Evolutionary conservation across 2,888 invertebrate genomes (phyloP).

Genomic region (Leptopilina drosophilae): DNA sequence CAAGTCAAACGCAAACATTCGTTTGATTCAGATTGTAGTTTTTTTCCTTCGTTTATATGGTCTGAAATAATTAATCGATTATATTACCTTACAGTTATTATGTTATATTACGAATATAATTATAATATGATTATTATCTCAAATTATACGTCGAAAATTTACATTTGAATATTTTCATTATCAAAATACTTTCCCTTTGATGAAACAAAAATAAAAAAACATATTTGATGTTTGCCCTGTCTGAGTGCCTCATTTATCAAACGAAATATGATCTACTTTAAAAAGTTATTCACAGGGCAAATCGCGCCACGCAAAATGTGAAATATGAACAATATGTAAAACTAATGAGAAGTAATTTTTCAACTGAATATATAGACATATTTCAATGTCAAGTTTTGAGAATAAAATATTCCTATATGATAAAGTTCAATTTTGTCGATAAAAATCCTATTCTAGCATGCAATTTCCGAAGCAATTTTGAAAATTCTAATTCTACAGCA

Average conservation of each 20-base stretch:
- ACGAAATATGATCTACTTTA: neutral
- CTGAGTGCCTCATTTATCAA: neutral
- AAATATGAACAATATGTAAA: neutral
- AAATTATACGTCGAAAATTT: too few species aligned
- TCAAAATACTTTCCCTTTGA: too few species aligned
- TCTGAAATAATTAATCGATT: too few species aligned
- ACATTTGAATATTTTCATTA: too few species aligned
- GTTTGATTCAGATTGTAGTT: too few species aligned
- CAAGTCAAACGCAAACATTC: too few species aligned
- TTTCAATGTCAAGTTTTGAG: neutral
- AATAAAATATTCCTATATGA: neutral
- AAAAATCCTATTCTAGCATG: conserved; percentile 22
- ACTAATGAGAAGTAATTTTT: conserved; percentile 2
- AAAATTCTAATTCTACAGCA: conserved; percentile 18
- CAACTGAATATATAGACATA: neutral
- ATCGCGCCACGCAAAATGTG: neutral
- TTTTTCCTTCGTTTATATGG: too few species aligned
- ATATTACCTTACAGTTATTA: too few species aligned
- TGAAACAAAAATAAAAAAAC: neutral
- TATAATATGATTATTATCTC: too few species aligned
- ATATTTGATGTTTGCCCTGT: neutral
- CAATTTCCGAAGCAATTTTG: conserved; percentile 37
- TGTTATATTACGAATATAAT: too few species aligned
- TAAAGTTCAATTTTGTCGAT: conserved; percentile 19
- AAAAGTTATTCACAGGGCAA: neutral